Evolutionary conservation across 2,888 invertebrate species (phyloP), one percentile per base, ranked within the genome.

Genomic region (Lithophane socia): DNA sequence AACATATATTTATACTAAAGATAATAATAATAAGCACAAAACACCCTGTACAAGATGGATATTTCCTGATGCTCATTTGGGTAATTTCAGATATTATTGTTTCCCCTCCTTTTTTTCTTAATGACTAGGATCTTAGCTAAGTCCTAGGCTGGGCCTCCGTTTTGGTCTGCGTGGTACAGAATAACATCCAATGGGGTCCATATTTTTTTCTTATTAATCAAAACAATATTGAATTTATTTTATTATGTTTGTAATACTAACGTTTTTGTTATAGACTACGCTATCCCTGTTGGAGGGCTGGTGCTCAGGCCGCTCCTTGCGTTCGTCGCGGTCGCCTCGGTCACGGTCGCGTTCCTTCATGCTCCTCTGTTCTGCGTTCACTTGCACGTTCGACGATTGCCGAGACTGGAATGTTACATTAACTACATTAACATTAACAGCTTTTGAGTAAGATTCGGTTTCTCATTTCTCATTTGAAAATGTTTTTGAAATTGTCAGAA

Each of bases 261-360:
- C 95, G 85, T 92, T 94, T 93, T 92, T 97, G 91, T 92, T 92
- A 91, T 94, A 95, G 86, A 94, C 92, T 91, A 93, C 93, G 86
- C 89, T 92, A 86, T 96, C 95, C 80, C 95, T 90, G 86, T 92
- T 93, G 81, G 94, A 86, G 77, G 93, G 88, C 87, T 88, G 84
- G 81, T 93, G 94, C 2, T 97, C 97, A 67, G 91, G 90, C 71
- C 93, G 88, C 86, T 94, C 94, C 88, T 95, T 94, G 79, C 93
- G 89, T 77, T 94, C 94, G 69, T 95, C 94, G 76, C 96, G 88
- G 70, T 94, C 95, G 79, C 83, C 84, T 80, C 87, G 78, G 80
- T 86, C 89, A n/a, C 89, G 88, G 77, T 90, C 91, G 77, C 95
- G 92, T 81, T 97, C 97, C 87, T 96, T 95, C 71, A 93, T 91